phyloP scores from a whole-genome alignment of 92 coral and sea anemone species.

The Porites evermanni region DNA sequence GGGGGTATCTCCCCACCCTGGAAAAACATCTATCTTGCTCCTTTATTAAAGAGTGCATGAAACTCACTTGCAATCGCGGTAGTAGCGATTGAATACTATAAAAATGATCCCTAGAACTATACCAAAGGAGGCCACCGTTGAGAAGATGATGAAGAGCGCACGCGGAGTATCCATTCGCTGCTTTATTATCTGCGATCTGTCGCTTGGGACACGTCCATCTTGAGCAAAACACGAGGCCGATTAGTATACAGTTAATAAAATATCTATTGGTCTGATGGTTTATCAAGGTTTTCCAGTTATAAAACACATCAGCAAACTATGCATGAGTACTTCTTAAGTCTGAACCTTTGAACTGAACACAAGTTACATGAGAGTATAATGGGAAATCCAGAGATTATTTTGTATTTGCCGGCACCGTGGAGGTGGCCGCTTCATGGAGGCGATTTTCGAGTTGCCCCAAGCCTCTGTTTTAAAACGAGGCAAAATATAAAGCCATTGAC shows the following conservation, averaged over 20 bases:
- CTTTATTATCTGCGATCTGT: neutral
- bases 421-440: too few species aligned
- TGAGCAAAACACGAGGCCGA: neutral
- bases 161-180: constrained; percentile 29
- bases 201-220: neutral
- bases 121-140: constrained; percentile 70
- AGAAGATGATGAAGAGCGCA: constrained; percentile 52
- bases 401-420: too few species aligned
- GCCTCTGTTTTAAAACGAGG: too few species aligned
- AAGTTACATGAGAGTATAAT: too few species aligned
- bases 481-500: too few species aligned
- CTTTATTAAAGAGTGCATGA: neutral
- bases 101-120: constrained; percentile 74
- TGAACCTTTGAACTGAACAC: too few species aligned
- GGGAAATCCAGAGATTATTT: too few species aligned
- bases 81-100: constrained; percentile 80
- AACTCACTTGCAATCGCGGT: constrained; percentile 87
- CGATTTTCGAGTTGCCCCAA: too few species aligned
- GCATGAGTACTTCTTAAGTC: too few species aligned
- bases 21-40: too few species aligned
- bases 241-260: neutral
- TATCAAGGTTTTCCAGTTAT: neutral
- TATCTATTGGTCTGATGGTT: neutral
- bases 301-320: too few species aligned
- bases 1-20: too few species aligned